Conservation (phyloP, 2,113 vertebrate species). For the Erpornis zantholeuca region DNA sequence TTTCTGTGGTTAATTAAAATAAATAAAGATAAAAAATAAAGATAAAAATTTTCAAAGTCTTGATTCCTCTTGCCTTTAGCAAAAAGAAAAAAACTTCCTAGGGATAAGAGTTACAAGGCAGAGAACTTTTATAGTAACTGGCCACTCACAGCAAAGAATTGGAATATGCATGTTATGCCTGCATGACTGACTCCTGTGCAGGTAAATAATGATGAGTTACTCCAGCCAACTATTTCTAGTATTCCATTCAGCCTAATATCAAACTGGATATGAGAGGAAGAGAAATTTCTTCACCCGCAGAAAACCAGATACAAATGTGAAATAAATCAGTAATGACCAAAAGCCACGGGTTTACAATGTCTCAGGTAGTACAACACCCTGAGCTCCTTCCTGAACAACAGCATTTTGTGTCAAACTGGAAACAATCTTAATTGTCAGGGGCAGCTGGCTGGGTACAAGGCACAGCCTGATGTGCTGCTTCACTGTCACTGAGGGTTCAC, state of each 20-base stretch:
- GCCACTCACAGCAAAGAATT: neutral
- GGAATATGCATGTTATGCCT: neutral
- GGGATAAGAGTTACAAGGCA: neutral
- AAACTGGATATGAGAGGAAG: neutral
- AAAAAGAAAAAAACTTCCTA: neutral
- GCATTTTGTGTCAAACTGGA: neutral
- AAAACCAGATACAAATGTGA: neutral
- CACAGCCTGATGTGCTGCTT: neutral
- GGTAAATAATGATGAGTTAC: neutral
- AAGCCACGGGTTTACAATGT: neutral
- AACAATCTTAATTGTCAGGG: neutral
- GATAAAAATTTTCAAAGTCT: neutral
- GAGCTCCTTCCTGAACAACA: neutral
- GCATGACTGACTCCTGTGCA: neutral
- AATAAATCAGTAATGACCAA: neutral
- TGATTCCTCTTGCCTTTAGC: neutral
- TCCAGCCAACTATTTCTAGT: neutral
- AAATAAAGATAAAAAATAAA: neutral
- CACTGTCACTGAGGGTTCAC: neutral
- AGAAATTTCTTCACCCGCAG: neutral
- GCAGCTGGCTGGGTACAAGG: neutral
- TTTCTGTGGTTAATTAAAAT: too few species aligned
- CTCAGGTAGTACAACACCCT: neutral
- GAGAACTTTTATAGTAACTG: neutral
- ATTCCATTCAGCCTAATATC: neutral